Base-by-base conservation (phyloP, 2,113 vertebrate species). In the Mystacornis crossleyi region DNA sequence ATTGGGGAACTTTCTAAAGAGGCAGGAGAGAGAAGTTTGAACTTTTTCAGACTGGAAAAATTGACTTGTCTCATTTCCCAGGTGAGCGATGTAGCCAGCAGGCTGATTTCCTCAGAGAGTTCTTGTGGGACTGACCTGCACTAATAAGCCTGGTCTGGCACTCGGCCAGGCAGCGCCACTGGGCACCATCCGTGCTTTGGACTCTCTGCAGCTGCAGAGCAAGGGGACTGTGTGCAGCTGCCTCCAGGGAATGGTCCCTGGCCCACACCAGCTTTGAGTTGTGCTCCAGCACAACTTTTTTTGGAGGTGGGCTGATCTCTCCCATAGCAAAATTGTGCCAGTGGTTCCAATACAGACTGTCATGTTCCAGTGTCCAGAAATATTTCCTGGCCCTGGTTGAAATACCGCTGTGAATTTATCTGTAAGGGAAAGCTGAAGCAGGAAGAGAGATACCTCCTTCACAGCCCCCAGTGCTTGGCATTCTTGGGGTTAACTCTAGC, bases 211-310 rank as follows among this genome's bases (percentile, higher is more conserved):
- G 64, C 88, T 90, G 42, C 60, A 77, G 69, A n/a, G 17, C n/a
- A 60, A 55, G 43, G 28, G 34, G 34, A 23, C 47, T 34, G 4
- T 0, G 18, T 0, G 6, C 47, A 47, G 57, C 57, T 87, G 60
- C 60, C 53, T 72, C 29, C 58, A 45, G 47, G 42, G 53, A 86
- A 38, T 15, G n/a, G 36, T 75, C 43, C 19, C 38, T 75, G 70
- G 47, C 51, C 42, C 0, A 0, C 2, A 0, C 31, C 38, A 66
- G 51, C 51, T 70, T 64, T 0, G 0, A 36, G 33, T 33, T 62
- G 33, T 67, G 23, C 29, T n/a, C n/a, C n/a, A n/a, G n/a, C n/a
- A n/a, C n/a, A n/a, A n/a, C n/a, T n/a, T 8, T 62, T 72, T 77
- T 38, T 45, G 38, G 28, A 71, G 29, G 23, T 84, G 18, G 25